Conservation (phyloP, 2,113 vertebrate species). For the Pipra filicauda region DNA sequence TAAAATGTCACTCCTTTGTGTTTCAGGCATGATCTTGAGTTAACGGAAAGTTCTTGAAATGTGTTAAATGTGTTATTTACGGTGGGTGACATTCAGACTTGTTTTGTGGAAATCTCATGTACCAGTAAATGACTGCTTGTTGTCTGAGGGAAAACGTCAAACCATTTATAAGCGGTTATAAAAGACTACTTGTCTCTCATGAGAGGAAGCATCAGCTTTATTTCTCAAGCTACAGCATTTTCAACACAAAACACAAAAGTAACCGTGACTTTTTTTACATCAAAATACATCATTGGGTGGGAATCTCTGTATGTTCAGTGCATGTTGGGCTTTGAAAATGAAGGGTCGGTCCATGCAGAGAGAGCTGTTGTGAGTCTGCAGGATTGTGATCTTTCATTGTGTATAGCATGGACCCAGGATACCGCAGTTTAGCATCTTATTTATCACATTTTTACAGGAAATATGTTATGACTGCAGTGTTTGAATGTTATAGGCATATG, state of each 20-base stretch:
- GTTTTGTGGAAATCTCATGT: constrained; percentile 17
- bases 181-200: constrained; percentile 30
- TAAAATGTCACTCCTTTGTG: neutral
- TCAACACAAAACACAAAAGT: neutral
- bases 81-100: neutral
- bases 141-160: neutral
- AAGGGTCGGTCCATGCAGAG: neutral
- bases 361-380: neutral
- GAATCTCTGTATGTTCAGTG: neutral
- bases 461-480: neutral
- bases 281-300: neutral
- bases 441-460: neutral
- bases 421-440: neutral
- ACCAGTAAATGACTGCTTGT: constrained; percentile 1
- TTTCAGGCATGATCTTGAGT: neutral
- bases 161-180: neutral
- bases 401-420: neutral
- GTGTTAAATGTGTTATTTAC: neutral
- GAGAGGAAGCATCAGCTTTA: neutral
- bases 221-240: neutral
- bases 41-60: constrained; percentile 41
- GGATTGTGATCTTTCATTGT: neutral
- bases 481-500: neutral
- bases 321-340: neutral
- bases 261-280: neutral